These are phyloP conservation scores for Cossypha dichroa DNA, from an alignment of 2,797 vertebrate genomes.

Conservation along the genomic window DNA sequence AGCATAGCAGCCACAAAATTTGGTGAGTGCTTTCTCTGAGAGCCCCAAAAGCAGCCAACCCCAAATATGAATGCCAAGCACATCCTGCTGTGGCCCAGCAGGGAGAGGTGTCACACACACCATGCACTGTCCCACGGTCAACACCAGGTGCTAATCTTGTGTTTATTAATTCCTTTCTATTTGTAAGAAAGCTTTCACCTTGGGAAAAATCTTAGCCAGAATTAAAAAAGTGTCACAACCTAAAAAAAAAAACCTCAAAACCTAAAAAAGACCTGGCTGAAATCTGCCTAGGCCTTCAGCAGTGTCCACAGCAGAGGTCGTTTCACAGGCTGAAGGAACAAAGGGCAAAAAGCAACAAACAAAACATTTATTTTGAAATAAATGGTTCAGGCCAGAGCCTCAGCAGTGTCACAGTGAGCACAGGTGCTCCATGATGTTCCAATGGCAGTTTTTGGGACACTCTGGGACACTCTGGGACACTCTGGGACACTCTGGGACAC, in stretches of 20 bases:
- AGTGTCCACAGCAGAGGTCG: no score
- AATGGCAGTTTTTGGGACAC: accelerated
- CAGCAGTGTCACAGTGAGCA: accelerated
- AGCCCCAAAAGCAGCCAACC: background rate
- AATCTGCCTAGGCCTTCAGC: no score
- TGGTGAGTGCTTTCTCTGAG: accelerated
- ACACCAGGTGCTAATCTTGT: no score
- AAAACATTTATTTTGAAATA: background rate
- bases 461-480: background rate
- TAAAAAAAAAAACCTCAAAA: no score
- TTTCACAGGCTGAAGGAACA: background rate
- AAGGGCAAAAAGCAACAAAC: background rate
- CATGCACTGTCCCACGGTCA: no score
- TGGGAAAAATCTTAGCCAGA: no score
- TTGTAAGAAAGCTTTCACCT: no score
- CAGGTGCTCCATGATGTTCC: accelerated
- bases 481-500: background rate
- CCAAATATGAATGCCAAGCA: accelerated
- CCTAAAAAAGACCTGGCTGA: no score
- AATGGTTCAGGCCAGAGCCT: accelerated
- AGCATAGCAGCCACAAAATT: accelerated
- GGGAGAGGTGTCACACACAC: no score
- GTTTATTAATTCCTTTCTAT: no score
- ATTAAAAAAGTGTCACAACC: no score
- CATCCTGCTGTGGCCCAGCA: no score